Evolutionary conservation across 2,113 vertebrate species (phyloP).

Genomic region (Microtus pennsylvanicus): DNA sequence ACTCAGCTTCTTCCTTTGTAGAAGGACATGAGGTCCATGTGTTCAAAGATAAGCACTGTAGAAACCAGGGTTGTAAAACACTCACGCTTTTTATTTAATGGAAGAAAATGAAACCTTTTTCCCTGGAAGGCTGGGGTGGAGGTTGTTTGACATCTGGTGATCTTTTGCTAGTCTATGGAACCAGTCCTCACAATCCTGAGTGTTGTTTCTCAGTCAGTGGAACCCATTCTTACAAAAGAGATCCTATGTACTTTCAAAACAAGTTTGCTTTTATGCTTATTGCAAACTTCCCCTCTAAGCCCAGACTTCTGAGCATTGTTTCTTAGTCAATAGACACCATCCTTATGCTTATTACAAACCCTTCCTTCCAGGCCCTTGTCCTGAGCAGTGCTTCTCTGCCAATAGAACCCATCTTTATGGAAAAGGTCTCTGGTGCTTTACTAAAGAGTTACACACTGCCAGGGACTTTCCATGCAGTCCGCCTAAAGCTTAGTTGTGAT

Average conservation of each 20-base stretch:
- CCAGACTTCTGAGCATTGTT: background rate
- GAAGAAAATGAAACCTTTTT: background rate
- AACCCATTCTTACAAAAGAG: background rate
- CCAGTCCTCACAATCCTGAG: background rate
- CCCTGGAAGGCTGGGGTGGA: background rate
- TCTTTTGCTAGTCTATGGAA: background rate
- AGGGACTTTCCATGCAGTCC: background rate
- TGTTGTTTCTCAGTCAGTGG: background rate
- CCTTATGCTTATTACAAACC: background rate
- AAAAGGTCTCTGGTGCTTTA: background rate
- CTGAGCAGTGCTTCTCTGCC: background rate
- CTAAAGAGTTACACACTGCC: background rate
- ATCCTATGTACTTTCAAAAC: background rate
- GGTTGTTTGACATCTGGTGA: background rate
- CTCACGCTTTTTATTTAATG: background rate
- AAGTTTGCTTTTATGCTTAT: background rate
- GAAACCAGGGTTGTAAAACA: background rate
- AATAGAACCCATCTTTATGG: background rate
- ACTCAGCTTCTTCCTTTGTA: background rate
- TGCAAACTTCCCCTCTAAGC: background rate
- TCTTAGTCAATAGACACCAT: background rate
- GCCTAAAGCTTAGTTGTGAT: background rate
- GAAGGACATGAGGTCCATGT: background rate
- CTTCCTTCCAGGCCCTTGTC: background rate
- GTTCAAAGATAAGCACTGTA: background rate